Conservation (phyloP, 2,797 vertebrate genomes). For the Hipposideros larvatus region DNA sequence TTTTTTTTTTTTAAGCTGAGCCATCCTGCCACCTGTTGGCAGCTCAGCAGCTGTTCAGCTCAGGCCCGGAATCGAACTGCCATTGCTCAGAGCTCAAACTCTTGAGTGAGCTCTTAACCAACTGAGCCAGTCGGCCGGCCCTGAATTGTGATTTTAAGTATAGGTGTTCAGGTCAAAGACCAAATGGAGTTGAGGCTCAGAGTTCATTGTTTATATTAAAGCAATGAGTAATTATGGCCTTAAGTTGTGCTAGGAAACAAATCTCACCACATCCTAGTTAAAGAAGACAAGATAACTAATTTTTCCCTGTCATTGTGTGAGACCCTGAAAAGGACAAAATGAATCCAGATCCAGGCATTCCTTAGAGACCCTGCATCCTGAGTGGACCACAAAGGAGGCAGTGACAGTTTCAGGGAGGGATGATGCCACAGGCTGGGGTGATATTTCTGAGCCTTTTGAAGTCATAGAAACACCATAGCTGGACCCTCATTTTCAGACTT, state of each 20-base stretch:
- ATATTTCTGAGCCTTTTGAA: slow-evolving; percentile 30
- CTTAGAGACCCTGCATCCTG: background rate
- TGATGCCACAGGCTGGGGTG: background rate
- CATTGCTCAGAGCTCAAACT: too few relatives aligned
- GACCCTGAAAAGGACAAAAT: background rate
- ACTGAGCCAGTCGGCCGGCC: too few relatives aligned
- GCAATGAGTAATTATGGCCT: background rate
- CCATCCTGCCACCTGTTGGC: too few relatives aligned
- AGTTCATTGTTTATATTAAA: background rate
- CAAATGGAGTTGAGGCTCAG: background rate
- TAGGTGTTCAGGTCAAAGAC: background rate
- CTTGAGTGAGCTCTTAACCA: too few relatives aligned
- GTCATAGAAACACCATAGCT: background rate
- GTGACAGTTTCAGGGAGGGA: background rate
- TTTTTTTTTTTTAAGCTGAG: background rate
- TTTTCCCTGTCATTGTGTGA: background rate
- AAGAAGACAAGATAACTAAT: slow-evolving; percentile 22
- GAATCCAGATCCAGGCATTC: background rate
- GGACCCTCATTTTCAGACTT: background rate
- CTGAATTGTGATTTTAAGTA: background rate
- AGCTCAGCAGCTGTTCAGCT: too few relatives aligned
- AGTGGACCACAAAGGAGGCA: background rate
- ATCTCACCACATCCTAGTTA: background rate
- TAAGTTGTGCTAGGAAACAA: background rate
- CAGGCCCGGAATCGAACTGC: too few relatives aligned